These are phyloP conservation scores for Melinaea marsaeus DNA, from an alignment of 2,888 invertebrate species.

Conservation along the genomic window DNA sequence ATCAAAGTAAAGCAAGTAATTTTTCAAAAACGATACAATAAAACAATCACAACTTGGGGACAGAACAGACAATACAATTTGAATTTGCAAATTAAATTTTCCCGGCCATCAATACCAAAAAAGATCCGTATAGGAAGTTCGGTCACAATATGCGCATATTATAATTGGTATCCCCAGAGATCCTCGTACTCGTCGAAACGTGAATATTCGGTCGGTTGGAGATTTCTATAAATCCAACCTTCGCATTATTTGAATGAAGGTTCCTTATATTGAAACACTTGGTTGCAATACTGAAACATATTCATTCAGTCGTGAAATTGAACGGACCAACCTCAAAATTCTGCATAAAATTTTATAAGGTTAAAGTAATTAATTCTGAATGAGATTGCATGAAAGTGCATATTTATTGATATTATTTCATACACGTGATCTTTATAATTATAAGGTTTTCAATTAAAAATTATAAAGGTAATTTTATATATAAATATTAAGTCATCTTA, in stretches of 20 bases:
- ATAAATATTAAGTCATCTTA: too few species aligned
- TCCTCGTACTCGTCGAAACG: conserved; percentile 54
- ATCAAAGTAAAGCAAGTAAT: background rate
- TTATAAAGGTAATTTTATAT: too few species aligned
- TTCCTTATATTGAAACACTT: conserved; percentile 64
- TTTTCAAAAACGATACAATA: background rate
- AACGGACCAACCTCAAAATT: conserved; percentile 66
- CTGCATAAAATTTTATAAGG: conserved; percentile 67
- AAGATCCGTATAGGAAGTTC: conserved; percentile 14
- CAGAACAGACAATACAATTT: background rate
- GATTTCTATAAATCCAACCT: conserved; percentile 56
- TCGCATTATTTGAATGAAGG: conserved; percentile 63
- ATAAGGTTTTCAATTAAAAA: too few species aligned
- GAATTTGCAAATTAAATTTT: conserved; percentile 6
- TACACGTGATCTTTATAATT: conserved; percentile 1
- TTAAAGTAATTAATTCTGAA: conserved; percentile 59
- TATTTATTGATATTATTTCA: conserved; percentile 13
- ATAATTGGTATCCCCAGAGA: conserved; percentile 43
- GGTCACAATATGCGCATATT: conserved; percentile 32
- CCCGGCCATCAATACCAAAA: conserved; percentile 9
- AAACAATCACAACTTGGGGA: background rate
- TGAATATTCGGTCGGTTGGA: conserved; percentile 53
- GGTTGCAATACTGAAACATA: conserved; percentile 67
- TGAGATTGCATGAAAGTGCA: too few species aligned
- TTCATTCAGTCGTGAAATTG: conserved; percentile 68